These are phyloP conservation scores for Morpho deidamia DNA, from an alignment of 2,888 invertebrate genomes.

Conservation along the genomic window DNA sequence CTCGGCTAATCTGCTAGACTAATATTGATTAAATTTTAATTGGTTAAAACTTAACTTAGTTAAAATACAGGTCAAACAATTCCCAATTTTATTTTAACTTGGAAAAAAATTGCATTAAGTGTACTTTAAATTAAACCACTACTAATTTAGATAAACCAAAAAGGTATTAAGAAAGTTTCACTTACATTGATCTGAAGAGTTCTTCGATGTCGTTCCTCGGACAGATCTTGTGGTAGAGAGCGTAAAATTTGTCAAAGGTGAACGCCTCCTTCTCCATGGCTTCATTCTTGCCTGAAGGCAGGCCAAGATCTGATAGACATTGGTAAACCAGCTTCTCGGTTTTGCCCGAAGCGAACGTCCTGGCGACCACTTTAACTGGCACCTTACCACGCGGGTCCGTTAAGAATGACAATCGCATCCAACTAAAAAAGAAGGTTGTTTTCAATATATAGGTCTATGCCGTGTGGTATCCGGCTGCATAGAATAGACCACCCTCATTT, in stretches of 20 bases:
- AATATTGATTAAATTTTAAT: no score
- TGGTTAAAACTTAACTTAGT: no score
- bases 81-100: no score
- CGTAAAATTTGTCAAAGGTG: conserved; percentile 99
- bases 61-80: no score
- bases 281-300: conserved; percentile 97
- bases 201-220: conserved; percentile 99
- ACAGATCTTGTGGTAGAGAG: conserved; percentile 98
- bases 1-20: no score
- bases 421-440: conserved; percentile 81
- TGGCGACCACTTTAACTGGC: conserved; percentile 96
- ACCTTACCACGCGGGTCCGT: conserved; percentile 97
- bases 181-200: conserved; percentile 96
- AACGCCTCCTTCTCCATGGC: conserved; percentile 96
- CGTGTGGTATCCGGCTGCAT: no score
- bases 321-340: conserved; percentile 99
- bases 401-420: conserved; percentile 97
- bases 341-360: conserved; percentile 99
- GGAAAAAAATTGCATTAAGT: no score
- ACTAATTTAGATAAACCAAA: no score
- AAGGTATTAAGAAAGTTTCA: neutral
- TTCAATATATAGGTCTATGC: neutral
- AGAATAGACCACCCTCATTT: no score
- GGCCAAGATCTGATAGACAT: conserved; percentile 93
- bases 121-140: no score